Percentiles rank a stretch among this genome's conserved stretches.
Evolutionary conservation across 2,113 vertebrate species (phyloP).

Genomic region (Cranoglanis bouderius): DNA sequence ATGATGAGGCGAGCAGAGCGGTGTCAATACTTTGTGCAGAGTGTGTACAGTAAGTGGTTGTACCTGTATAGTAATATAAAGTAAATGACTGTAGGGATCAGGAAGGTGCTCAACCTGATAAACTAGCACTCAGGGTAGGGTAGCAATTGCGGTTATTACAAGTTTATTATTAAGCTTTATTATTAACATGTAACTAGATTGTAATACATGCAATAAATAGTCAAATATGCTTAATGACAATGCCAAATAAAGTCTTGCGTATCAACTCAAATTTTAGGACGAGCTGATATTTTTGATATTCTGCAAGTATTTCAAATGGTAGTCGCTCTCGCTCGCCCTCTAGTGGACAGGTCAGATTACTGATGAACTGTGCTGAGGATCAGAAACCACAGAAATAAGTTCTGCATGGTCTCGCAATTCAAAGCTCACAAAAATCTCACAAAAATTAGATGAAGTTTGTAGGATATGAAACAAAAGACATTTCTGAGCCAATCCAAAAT

Average conservation of each 20-base stretch:
- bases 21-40: constrained; percentile 7
- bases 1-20: neutral
- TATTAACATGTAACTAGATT: neutral
- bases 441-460: neutral
- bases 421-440: neutral
- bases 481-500: neutral
- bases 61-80: neutral
- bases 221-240: no score
- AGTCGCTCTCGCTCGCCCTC: neutral
- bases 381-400: neutral
- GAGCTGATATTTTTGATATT: no score
- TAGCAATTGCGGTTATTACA: neutral
- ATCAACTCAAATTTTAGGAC: no score
- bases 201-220: neutral
- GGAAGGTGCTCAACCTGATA: neutral
- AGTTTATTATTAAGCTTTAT: neutral
- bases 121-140: neutral
- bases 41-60: neutral
- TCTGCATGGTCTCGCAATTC: neutral
- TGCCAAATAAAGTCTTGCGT: no score
- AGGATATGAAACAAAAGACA: no score
- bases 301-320: neutral
- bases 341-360: neutral
- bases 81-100: neutral
- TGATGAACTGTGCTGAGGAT: neutral